A percentile compares a stretch with the other conserved stretches of the same genome.
phyloP scores from a whole-genome alignment of 2,113 vertebrate species.

The Catagonus wagneri region DNA sequence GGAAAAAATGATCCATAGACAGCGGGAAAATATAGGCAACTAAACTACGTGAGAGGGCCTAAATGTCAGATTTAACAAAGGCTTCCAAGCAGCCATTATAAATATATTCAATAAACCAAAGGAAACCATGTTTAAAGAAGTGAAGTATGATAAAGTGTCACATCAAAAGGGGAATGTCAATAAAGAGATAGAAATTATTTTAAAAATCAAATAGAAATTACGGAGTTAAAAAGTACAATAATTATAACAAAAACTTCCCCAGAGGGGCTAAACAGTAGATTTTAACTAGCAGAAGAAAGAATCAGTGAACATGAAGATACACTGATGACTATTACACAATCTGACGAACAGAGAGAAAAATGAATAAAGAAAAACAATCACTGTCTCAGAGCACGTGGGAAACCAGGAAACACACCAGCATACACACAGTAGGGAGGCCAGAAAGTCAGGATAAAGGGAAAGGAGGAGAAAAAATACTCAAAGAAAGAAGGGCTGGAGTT shows the following conservation, averaged over 20 bases:
- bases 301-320: not conserved
- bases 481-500: not conserved
- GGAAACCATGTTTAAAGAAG: not conserved
- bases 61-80: not conserved
- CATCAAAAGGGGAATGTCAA: not conserved
- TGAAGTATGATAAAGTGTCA: not conserved
- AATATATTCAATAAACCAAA: not conserved
- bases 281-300: not conserved
- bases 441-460: not conserved
- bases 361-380: not conserved
- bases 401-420: not conserved
- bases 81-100: not conserved
- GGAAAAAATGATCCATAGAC: not conserved
- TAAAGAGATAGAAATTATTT: not conserved
- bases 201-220: conserved; percentile 6
- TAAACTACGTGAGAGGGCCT: not conserved
- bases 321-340: not conserved
- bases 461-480: not conserved
- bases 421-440: not conserved
- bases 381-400: not conserved
- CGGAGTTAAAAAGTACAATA: not conserved
- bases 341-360: conserved; percentile 9
- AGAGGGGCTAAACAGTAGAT: not conserved
- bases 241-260: not conserved
- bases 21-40: not conserved